Evolutionary conservation across 2,888 invertebrate species (phyloP), one percentile per base, ranked within the genome.

Genomic region (Drosophila greeni): DNA sequence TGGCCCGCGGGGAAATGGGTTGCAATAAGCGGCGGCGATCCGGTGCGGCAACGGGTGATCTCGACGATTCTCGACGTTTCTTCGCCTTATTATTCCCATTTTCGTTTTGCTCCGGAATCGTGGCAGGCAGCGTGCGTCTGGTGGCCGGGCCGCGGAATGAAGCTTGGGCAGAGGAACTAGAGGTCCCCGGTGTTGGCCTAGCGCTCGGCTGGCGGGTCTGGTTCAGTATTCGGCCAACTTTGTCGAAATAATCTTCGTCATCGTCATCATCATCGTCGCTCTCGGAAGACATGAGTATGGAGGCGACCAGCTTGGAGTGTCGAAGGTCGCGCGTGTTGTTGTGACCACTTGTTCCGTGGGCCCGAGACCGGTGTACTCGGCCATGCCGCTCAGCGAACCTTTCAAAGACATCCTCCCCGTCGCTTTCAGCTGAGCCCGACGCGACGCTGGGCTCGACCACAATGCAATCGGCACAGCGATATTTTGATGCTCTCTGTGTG

Each of bases 401-500:
- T 0, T 47, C 45, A 5, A 47, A 47, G 14, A 14, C 26, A 9
- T 40, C n/a, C 4, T 40, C 40, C 7, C 14, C 3, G 4, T 39
- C 39, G 26, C 4, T 16, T 5, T 12, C 26, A 12, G 18, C 7
- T 11, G 29, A 5, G 3, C 2, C 18, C 18, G 45, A 8, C 2
- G 26, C 5, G 5, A 9, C 16, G 9, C 3, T 2, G 23, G 37
- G 40, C 18, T 16, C 2, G 12, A 68, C 48, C 0, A 0, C 0
- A 2, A 3, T 0, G 18, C 78, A 78, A 6, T 47, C 58, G 6
- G 16, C 2, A 33, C 78, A 78, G 7, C 34, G 20, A 43, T 78
- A 83, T 18, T 39, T 29, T 0, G 6, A 16, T 23, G 1, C 5
- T 0, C 2, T 12, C 0, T 7, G 8, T 0, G 0, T 0, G 3